These are phyloP conservation scores for Anolis sagrei DNA, from an alignment of 2,113 vertebrate species.

Conservation along the genomic window DNA sequence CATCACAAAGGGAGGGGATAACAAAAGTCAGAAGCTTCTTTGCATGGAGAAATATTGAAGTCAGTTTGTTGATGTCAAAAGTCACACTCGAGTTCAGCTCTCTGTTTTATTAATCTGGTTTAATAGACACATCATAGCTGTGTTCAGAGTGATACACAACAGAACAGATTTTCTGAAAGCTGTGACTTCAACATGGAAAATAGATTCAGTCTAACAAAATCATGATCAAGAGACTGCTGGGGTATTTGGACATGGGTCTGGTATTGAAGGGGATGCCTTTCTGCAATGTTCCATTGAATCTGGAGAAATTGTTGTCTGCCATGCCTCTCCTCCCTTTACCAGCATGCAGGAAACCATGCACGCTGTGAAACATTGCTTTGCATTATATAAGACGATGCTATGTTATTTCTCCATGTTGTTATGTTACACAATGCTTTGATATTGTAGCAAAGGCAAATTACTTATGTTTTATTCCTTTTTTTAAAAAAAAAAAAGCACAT, in stretches of 20 bases:
- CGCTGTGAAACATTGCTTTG: constrained; percentile 13
- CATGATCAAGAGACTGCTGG: constrained; percentile 79
- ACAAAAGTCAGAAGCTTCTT: constrained; percentile 78
- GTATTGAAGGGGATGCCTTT: constrained; percentile 77
- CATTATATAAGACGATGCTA: constrained; percentile 3
- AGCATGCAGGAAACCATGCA: constrained; percentile 34
- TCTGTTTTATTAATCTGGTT: constrained; percentile 85
- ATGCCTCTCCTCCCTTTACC: constrained; percentile 44
- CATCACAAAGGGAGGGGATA: constrained; percentile 77
- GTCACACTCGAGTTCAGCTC: constrained; percentile 83
- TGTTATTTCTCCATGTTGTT: background rate
- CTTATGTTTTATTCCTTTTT: constrained; percentile 35
- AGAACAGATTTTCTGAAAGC: constrained; percentile 84
- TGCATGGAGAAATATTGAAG: constrained; percentile 83
- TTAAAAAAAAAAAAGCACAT: constrained; percentile 7
- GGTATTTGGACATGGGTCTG: constrained; percentile 75
- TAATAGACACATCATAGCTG: constrained; percentile 81
- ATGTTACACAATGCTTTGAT: background rate
- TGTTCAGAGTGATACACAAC: constrained; percentile 81
- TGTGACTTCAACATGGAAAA: constrained; percentile 83
- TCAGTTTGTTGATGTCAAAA: constrained; percentile 88
- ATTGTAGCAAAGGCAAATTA: background rate
- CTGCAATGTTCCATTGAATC: constrained; percentile 68
- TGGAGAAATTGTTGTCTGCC: constrained; percentile 57
- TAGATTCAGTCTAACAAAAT: constrained; percentile 78